Conservation (phyloP, 2,888 invertebrate genomes). For the Drosophila anomelani region DNA sequence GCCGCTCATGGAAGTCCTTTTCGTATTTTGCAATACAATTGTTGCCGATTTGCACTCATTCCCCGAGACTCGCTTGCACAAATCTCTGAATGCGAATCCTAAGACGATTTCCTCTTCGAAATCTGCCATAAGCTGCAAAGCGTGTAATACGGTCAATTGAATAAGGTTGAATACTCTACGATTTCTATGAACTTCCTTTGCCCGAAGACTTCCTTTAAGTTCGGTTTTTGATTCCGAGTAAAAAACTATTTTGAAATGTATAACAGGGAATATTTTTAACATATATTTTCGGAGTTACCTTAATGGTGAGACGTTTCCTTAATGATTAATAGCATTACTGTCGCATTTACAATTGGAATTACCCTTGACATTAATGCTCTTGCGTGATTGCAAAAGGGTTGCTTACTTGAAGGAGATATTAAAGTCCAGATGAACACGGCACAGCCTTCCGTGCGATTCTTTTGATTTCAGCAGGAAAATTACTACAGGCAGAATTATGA, state of each 20-base stretch:
- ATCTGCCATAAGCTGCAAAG: slow-evolving; percentile 83
- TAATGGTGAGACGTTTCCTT: no score
- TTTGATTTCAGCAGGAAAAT: no score
- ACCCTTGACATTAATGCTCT: neutral
- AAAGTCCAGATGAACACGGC: neutral
- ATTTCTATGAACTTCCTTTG: neutral
- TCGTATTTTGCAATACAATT: slow-evolving; percentile 43
- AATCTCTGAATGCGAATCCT: slow-evolving; percentile 56
- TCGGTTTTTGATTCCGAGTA: neutral
- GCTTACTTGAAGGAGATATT: neutral
- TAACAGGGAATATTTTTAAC: neutral
- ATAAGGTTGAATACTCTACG: slow-evolving; percentile 57
- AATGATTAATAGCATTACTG: neutral
- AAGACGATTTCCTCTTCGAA: slow-evolving; percentile 69
- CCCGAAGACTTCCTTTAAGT: neutral
- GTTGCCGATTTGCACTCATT: slow-evolving; percentile 62
- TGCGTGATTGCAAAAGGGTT: neutral
- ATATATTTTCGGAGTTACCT: neutral
- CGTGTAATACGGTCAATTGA: slow-evolving; percentile 83
- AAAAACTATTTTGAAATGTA: neutral
- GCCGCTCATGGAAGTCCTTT: slow-evolving; percentile 23
- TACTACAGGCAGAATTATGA: neutral
- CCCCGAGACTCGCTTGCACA: slow-evolving; percentile 58
- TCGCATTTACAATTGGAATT: neutral
- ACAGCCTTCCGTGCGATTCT: neutral